These are phyloP conservation scores for Corythornis madagascariensis DNA, from an alignment of 2,113 vertebrate species.

Conservation along the genomic window DNA sequence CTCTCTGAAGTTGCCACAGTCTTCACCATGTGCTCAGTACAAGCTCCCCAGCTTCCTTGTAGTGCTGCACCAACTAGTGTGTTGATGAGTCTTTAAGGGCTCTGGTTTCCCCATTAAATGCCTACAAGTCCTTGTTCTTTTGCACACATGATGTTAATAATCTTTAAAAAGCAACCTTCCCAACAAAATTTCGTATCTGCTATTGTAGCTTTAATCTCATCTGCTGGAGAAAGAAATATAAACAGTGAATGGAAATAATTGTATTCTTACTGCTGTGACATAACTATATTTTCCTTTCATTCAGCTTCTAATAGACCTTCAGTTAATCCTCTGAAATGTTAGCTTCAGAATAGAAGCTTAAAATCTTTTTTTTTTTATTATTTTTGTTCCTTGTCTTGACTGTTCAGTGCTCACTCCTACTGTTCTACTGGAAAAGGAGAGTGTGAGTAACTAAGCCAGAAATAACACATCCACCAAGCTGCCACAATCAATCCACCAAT, in stretches of 20 bases:
- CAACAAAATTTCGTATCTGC: not conserved
- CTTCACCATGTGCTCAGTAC: fast-evolving
- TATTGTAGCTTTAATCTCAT: conserved; percentile 17
- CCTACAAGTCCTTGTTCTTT: not conserved
- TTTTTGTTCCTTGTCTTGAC: not conserved
- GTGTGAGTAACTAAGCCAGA: not conserved
- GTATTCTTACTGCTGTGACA: not conserved
- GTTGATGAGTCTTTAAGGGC: fast-evolving
- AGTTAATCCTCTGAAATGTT: not conserved
- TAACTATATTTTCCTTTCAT: not conserved
- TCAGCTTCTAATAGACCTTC: not conserved
- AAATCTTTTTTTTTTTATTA: not conserved
- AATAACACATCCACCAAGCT: not conserved
- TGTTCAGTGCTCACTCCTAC: conserved; percentile 19
- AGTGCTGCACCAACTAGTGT: fast-evolving
- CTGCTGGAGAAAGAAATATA: conserved; percentile 17
- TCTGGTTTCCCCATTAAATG: not conserved
- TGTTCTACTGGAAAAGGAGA: not conserved
- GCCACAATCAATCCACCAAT: not conserved
- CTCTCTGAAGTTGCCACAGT: not conserved
- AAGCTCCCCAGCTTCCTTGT: not conserved
- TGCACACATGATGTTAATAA: not conserved
- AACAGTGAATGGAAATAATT: conserved; percentile 28
- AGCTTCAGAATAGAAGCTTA: not conserved
- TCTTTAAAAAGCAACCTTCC: not conserved